Percentiles rank a stretch among this genome's conserved stretches.
Conservation (phyloP, 2,113 vertebrate species). For the Nerophis lumbriciformis region DNA sequence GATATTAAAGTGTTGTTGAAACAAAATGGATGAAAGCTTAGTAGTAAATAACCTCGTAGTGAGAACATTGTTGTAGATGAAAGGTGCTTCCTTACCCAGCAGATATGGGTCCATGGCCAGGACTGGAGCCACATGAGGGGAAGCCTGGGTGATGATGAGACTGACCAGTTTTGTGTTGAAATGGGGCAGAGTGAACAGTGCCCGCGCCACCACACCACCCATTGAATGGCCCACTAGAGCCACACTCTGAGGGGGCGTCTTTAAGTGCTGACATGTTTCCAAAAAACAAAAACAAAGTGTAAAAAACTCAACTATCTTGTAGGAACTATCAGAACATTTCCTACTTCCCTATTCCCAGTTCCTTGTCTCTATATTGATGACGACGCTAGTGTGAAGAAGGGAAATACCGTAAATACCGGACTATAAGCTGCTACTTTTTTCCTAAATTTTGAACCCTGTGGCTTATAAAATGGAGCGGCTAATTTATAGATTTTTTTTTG, state of each 20-base stretch:
- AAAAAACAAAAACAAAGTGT: background rate
- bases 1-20: no score
- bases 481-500: no score
- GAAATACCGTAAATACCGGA: no score
- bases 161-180: conserved; percentile 86
- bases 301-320: background rate
- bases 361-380: no score
- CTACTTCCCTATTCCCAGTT: no score
- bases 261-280: conserved; percentile 65
- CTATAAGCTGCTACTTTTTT: no score
- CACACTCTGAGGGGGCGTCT: conserved; percentile 81
- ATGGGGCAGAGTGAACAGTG: conserved; percentile 84
- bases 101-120: conserved; percentile 86
- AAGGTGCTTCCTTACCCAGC: conserved; percentile 50
- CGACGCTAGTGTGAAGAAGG: background rate
- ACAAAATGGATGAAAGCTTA: no score
- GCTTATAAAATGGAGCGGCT: no score
- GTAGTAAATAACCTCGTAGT: no score
- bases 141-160: conserved; percentile 93
- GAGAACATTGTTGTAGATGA: no score
- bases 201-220: conserved; percentile 95
- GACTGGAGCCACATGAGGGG: conserved; percentile 90
- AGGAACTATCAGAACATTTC: background rate
- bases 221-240: conserved; percentile 94
- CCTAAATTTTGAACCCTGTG: no score